phyloP scores from a whole-genome alignment of 2,888 invertebrate genomes.

The Ichneumoninae sp. region DNA sequence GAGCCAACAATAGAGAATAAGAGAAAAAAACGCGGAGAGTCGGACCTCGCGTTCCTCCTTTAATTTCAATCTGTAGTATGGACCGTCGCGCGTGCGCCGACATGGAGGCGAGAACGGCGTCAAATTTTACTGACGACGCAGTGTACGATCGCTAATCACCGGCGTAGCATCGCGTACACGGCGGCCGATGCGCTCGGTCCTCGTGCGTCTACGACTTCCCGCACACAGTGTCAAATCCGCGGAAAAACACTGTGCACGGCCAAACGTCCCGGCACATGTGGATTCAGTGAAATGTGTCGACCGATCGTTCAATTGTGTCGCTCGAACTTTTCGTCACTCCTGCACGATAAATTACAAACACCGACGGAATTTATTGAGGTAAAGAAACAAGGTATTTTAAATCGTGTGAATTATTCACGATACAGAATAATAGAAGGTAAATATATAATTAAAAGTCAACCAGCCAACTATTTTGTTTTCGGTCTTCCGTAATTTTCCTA shows the following conservation, averaged over 20 bases:
- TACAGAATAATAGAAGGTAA: too few relatives aligned
- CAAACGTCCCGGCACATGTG: neutral
- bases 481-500: too few relatives aligned
- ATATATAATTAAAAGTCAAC: neutral
- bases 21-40: neutral
- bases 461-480: neutral
- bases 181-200: neutral
- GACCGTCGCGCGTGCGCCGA: slow-evolving; percentile 8
- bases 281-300: slow-evolving; percentile 3
- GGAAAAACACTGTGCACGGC: neutral
- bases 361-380: slow-evolving; percentile 2
- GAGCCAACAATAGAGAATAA: neutral
- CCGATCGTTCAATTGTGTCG: neutral
- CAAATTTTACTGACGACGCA: neutral
- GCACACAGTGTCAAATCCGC: neutral
- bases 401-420: neutral
- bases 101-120: slow-evolving; percentile 25
- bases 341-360: neutral
- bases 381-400: neutral
- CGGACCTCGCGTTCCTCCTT: neutral
- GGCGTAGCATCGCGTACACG: neutral
- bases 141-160: slow-evolving; percentile 33
- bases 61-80: slow-evolving; percentile 1
- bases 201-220: neutral
- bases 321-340: neutral